Conservation (phyloP, 2,113 vertebrate species). For the Chiloscyllium plagiosum region DNA sequence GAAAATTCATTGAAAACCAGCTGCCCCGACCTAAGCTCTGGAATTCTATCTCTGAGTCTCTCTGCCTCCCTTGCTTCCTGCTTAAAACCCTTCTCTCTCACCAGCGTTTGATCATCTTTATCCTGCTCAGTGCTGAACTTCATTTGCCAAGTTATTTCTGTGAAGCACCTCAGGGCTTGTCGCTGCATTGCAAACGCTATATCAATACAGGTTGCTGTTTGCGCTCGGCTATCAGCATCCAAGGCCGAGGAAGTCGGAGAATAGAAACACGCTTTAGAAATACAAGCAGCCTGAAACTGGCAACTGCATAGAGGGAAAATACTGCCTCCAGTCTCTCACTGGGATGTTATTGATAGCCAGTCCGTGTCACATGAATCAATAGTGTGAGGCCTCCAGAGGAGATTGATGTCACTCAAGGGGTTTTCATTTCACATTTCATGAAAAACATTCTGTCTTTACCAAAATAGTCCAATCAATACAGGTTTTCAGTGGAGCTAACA, state of each 20-base stretch:
- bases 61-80: neutral
- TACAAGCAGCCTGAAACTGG: neutral
- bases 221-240: neutral
- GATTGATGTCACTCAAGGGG: slow-evolving; percentile 28
- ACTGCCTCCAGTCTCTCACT: neutral
- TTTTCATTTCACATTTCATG: neutral
- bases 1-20: neutral
- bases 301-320: neutral
- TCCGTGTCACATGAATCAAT: neutral
- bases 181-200: neutral
- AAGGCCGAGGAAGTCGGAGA: neutral
- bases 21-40: neutral
- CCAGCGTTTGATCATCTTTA: neutral
- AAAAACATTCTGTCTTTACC: slow-evolving; percentile 24
- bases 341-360: neutral
- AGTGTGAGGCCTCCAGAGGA: neutral
- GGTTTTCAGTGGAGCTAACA: neutral
- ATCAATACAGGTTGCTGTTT: neutral
- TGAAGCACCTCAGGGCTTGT: neutral
- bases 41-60: neutral
- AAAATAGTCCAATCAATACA: slow-evolving; percentile 14
- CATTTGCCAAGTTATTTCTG: neutral
- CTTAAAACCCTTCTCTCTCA: neutral
- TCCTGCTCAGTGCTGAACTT: neutral
- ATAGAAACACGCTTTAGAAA: neutral